phyloP scores from a whole-genome alignment of 2,888 invertebrate species.

The Trachelus tabidus region DNA sequence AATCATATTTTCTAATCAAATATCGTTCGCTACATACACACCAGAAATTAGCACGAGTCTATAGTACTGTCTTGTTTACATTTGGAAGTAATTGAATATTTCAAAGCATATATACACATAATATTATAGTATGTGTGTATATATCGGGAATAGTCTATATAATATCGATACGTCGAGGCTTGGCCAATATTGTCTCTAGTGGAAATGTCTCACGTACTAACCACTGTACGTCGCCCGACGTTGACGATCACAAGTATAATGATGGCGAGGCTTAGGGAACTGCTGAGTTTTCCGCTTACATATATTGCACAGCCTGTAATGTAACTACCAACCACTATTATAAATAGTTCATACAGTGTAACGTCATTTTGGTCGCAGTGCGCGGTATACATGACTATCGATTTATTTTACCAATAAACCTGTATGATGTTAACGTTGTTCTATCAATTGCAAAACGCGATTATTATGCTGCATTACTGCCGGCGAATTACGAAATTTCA shows the following conservation, averaged over 20 bases:
- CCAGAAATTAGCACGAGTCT: neutral
- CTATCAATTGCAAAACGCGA: neutral
- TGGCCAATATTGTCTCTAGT: neutral
- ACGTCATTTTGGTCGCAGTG: neutral
- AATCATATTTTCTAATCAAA: neutral
- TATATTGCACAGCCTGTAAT: neutral
- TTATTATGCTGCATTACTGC: neutral
- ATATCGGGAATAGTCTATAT: neutral
- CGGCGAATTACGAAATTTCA: neutral
- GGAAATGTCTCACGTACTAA: neutral
- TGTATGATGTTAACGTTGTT: neutral
- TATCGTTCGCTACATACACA: neutral
- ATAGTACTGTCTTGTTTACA: neutral
- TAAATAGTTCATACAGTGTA: neutral
- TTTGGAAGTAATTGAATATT: neutral
- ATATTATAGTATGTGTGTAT: neutral
- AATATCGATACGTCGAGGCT: neutral
- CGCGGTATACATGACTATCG: slow-evolving; percentile 18
- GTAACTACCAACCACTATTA: neutral
- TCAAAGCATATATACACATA: neutral
- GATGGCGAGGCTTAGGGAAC: neutral
- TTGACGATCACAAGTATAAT: too few species aligned
- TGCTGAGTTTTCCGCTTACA: neutral
- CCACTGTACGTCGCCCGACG: neutral
- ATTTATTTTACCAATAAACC: slow-evolving; percentile 26